Base-by-base conservation (phyloP, 2,113 vertebrate genomes). In the Synchiropus splendidus region DNA sequence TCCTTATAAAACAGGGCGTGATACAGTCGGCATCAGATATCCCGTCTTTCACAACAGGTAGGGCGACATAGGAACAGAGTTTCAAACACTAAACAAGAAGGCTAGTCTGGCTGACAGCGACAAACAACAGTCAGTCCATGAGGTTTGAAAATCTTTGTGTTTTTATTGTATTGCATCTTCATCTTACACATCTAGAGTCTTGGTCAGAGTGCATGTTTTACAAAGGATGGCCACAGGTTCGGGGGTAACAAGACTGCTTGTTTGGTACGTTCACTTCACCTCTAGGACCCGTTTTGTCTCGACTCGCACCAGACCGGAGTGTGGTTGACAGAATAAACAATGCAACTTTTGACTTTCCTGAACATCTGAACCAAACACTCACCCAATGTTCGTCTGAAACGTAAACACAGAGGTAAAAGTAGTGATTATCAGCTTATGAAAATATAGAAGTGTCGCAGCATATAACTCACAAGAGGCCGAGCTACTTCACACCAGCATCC, bases 111-210 rank as follows among this genome's bases (percentile, higher is more conserved):
- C n/a, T n/a, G n/a, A n/a, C n/a, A n/a, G n/a, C n/a, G n/a, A n/a
- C n/a, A 17, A 62, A 31, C 16, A 31, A 10, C 0, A 12, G 13
- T 32, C 31, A 57, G 39, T 37, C 45, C 14, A 61, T 68, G 48
- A 70, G 64, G 55, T 77, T 74, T 75, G 73, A 75, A 76, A 83
- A 77, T 82, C 75, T 78, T 67, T 43, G 73, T 74, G 75, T 82
- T 79, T 80, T 82, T 75, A 82, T 84, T 81, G 56, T 79, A 81
- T 83, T 86, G 81, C 84, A 82, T 79, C 73, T 72, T 74, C 72
- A 75, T 74, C 76, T 61, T 75, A 75, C 64, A 83, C 67, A 42
- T 47, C 67, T 68, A 75, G 57, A 73, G 67, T 81, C 74, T 73
- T 58, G 58, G 65, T 64, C 68, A 70, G 76, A 85, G 72, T 78